Evolutionary conservation across 2,888 invertebrate species (phyloP).

Genomic region (Halictus ligatus): DNA sequence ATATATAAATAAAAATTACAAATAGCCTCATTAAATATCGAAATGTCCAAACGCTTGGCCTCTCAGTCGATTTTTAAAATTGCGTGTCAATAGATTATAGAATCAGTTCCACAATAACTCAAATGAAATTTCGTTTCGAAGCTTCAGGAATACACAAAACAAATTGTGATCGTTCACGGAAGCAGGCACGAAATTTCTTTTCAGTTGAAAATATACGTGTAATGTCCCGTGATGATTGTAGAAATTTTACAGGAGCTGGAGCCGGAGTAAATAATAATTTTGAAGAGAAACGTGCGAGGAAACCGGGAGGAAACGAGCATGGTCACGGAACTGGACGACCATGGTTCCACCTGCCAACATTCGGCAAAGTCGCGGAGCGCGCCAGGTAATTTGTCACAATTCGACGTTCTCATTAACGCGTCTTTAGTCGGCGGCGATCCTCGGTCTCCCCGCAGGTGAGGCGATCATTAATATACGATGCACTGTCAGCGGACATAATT

Average conservation of each 20-base stretch:
- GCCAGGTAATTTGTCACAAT: neutral
- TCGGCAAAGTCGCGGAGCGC: neutral
- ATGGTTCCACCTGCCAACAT: neutral
- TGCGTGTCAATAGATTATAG: no score
- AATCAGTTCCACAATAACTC: no score
- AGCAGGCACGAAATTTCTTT: no score
- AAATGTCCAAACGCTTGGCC: no score
- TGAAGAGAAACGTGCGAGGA: neutral
- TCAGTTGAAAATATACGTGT: no score
- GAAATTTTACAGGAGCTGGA: neutral
- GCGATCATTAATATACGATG: constrained; percentile 15
- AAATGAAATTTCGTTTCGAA: no score
- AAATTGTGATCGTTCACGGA: no score
- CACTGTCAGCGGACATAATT: constrained; percentile 30
- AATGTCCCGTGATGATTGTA: neutral
- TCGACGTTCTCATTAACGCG: neutral
- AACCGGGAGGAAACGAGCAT: neutral
- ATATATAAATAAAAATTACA: no score
- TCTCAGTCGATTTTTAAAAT: no score
- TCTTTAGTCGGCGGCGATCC: neutral
- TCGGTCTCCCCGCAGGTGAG: neutral
- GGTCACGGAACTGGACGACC: neutral
- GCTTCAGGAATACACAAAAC: no score
- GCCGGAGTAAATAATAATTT: neutral
- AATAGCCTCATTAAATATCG: no score